A percentile compares a stretch with the other conserved stretches of the same genome.
Conservation (phyloP, 2,888 invertebrate species). For the Tachina fera region DNA sequence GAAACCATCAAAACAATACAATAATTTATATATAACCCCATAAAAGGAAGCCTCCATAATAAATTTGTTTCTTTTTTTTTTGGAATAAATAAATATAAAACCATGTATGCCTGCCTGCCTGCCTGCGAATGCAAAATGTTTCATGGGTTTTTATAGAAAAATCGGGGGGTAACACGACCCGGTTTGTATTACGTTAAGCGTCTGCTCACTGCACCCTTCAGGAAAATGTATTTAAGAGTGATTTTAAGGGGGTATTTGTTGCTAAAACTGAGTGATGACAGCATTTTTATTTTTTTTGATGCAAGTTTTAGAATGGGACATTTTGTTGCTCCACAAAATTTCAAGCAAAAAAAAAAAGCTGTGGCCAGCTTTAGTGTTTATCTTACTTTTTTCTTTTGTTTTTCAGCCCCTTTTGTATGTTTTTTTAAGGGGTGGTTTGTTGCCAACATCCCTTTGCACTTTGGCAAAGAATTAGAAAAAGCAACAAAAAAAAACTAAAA, state of each 20-base stretch:
- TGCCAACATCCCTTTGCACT: constrained; percentile 31
- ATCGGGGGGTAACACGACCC: constrained; percentile 32
- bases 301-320: neutral
- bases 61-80: neutral
- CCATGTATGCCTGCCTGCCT: neutral
- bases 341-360: constrained; percentile 25
- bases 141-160: constrained; percentile 32
- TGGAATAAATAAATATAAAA: constrained; percentile 22
- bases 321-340: constrained; percentile 26
- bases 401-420: neutral
- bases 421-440: constrained; percentile 24
- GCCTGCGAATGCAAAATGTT: constrained; percentile 6
- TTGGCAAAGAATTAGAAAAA: constrained; percentile 4
- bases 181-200: constrained; percentile 46
- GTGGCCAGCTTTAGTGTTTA: constrained; percentile 9
- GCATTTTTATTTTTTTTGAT: constrained; percentile 2
- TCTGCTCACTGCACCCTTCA: constrained; percentile 3
- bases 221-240: neutral
- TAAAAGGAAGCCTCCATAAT: neutral
- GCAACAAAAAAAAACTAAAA: neutral
- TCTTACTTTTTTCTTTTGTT: constrained; percentile 3
- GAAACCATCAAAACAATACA: constrained; percentile 63
- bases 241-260: neutral
- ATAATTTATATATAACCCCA: constrained; percentile 49
- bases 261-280: constrained; percentile 22